phyloP scores from a whole-genome alignment of 2,113 vertebrate species.

The Platanista minor region DNA sequence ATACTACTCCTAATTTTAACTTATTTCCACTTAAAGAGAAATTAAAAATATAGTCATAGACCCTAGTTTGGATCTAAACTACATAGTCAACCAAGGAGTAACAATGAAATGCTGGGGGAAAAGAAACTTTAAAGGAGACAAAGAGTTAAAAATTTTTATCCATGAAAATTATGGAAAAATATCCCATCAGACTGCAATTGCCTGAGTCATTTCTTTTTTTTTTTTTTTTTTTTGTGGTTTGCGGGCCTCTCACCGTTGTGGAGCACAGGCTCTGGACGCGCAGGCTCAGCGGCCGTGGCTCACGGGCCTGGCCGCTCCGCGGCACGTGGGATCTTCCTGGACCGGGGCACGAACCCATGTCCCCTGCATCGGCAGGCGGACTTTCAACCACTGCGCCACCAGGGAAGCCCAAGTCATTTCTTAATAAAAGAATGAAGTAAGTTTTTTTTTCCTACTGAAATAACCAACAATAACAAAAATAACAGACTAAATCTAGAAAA shows the following conservation, averaged over 20 bases:
- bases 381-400: too few species aligned
- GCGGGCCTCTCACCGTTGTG: too few species aligned
- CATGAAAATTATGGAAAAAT: conserved; percentile 22
- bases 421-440: conserved; percentile 44
- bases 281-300: too few species aligned
- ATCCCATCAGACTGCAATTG: neutral
- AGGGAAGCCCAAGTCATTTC: too few species aligned
- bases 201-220: conserved; percentile 54
- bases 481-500: conserved; percentile 44
- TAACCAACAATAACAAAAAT: conserved; percentile 26
- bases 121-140: neutral
- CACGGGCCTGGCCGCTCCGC: too few species aligned
- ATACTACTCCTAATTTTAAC: neutral
- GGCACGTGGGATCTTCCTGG: too few species aligned
- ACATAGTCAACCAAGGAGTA: neutral
- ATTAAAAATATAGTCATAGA: neutral
- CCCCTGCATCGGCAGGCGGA: too few species aligned
- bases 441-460: neutral
- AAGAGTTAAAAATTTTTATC: neutral
- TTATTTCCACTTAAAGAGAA: neutral
- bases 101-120: neutral
- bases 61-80: neutral
- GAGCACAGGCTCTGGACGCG: too few species aligned
- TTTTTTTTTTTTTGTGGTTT: too few species aligned
- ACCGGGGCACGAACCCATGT: too few species aligned